Percentiles rank a stretch among this genome's conserved stretches.
Evolutionary conservation across 2,888 invertebrate species (phyloP).

Genomic region (Conops quadrifasciatus): DNA sequence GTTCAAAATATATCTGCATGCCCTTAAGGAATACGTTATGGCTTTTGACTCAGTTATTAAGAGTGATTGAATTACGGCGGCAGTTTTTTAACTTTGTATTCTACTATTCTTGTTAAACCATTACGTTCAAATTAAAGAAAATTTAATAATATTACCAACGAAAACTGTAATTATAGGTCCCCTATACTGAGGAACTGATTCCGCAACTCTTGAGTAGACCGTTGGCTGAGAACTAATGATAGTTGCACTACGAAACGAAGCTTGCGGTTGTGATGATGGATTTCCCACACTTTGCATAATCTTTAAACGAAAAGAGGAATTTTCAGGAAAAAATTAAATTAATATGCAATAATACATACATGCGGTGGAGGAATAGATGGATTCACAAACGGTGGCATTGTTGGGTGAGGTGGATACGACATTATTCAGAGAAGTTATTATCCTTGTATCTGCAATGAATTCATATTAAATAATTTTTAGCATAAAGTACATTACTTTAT

Average conservation of each 20-base stretch:
- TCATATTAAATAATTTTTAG: neutral
- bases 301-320: slow-evolving; percentile 57
- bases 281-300: slow-evolving; percentile 67
- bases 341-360: slow-evolving; percentile 47
- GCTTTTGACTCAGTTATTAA: no score
- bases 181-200: slow-evolving; percentile 65
- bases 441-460: neutral
- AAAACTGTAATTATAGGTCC: slow-evolving; percentile 97
- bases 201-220: slow-evolving; percentile 61
- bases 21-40: no score
- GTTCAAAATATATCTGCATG: no score
- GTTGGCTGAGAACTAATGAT: slow-evolving; percentile 65
- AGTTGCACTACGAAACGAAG: slow-evolving; percentile 64
- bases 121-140: no score
- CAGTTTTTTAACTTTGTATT: no score
- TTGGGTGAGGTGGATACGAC: slow-evolving; percentile 91
- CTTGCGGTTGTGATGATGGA: slow-evolving; percentile 63
- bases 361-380: slow-evolving; percentile 75
- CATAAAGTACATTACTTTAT: neutral
- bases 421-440: slow-evolving; percentile 65
- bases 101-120: no score
- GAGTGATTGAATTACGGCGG: no score
- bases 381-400: slow-evolving; percentile 79
- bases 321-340: neutral
- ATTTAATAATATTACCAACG: slow-evolving; percentile 76